phyloP scores from a whole-genome alignment of 2,797 vertebrate genomes.

The Acipenser ruthenus region DNA sequence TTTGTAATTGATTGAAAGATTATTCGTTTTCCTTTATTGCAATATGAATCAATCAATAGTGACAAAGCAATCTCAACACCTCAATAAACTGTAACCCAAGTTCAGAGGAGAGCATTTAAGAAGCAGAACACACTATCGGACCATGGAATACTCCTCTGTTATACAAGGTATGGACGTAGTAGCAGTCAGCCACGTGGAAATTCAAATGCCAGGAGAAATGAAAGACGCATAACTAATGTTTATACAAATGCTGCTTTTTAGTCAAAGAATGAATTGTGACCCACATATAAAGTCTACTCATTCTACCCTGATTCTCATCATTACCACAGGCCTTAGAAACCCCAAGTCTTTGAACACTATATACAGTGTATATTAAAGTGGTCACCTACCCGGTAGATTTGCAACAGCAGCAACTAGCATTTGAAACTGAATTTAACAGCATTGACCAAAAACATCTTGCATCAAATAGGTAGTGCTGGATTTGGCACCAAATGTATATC shows the following conservation, averaged over 20 bases:
- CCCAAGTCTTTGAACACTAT: neutral
- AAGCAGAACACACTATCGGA: slow-evolving; percentile 2
- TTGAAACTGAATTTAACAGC: neutral
- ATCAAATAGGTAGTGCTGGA: too few relatives aligned
- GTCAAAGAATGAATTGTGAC: slow-evolving; percentile 6
- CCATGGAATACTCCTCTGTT: neutral
- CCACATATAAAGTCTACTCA: slow-evolving; percentile 7
- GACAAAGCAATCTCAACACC: neutral
- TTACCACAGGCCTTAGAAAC: slow-evolving; percentile 5
- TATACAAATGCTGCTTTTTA: slow-evolving; percentile 8
- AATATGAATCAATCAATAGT: neutral
- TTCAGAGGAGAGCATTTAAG: neutral
- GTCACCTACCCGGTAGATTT: neutral
- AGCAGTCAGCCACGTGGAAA: neutral
- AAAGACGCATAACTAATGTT: slow-evolving; percentile 5
- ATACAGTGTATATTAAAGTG: slow-evolving; percentile 8
- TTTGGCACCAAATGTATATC: too few relatives aligned
- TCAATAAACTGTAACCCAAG: neutral
- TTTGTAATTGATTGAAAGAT: too few relatives aligned
- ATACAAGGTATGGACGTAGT: neutral
- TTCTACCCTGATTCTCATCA: slow-evolving; percentile 12
- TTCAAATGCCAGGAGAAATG: slow-evolving; percentile 1
- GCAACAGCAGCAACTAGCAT: neutral
- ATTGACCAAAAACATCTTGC: neutral
- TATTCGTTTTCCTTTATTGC: too few relatives aligned